phyloP scores from a whole-genome alignment of 2,888 invertebrate genomes.

The Apoda limacodes region DNA sequence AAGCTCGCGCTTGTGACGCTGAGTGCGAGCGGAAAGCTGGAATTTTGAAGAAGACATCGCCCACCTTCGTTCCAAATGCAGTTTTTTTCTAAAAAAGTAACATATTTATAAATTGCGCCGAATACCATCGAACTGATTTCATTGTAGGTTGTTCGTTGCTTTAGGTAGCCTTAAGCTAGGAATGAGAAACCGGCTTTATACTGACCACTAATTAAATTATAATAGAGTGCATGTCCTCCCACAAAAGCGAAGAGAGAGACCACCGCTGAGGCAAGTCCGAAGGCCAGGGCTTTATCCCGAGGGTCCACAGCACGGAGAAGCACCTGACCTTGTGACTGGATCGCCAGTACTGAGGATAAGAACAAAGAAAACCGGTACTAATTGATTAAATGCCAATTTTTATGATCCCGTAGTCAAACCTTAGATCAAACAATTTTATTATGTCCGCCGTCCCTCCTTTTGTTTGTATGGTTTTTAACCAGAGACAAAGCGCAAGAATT shows the following conservation, averaged over 20 bases:
- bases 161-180: not conserved
- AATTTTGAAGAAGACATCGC: slow-evolving; percentile 20
- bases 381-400: no score
- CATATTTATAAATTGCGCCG: slow-evolving; percentile 7
- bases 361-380: no score
- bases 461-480: no score
- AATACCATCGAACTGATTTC: slow-evolving; percentile 3
- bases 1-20: slow-evolving; percentile 15
- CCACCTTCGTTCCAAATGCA: slow-evolving; percentile 20
- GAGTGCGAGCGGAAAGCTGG: slow-evolving; percentile 10
- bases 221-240: slow-evolving; percentile 15
- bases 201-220: not conserved
- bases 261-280: slow-evolving; percentile 21
- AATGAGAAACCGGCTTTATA: not conserved
- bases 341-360: slow-evolving; percentile 21
- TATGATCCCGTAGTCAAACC: no score
- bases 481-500: no score
- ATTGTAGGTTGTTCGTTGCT: no score
- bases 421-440: no score
- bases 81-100: slow-evolving; percentile 15
- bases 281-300: slow-evolving; percentile 21
- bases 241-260: slow-evolving; percentile 21
- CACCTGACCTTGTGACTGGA: slow-evolving; percentile 22
- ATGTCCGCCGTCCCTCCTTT: no score
- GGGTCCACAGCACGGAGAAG: slow-evolving; percentile 21